Conservation (phyloP, 1,140 invertebrate species). For the Acromyrmex charruanus region DNA sequence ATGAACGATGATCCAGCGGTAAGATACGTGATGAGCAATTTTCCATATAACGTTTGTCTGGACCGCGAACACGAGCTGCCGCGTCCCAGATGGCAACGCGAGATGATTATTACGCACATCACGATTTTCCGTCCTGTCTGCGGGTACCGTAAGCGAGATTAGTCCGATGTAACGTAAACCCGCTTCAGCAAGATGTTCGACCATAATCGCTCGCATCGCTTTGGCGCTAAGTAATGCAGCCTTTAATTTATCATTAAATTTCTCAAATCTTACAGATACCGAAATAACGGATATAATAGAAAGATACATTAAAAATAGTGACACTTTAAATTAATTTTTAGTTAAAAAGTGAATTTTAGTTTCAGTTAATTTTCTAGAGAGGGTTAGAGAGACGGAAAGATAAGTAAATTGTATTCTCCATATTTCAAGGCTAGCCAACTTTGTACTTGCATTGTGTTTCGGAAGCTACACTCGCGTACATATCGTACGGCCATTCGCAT, state of each 20-base stretch:
- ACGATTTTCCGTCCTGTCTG: constrained; percentile 27
- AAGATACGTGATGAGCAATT: constrained; percentile 53
- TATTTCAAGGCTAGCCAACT: constrained; percentile 71
- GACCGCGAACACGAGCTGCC: constrained; percentile 16
- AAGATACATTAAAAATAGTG: not conserved
- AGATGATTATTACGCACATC: constrained; percentile 56
- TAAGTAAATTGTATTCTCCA: constrained; percentile 21
- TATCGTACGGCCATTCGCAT: constrained; percentile 21
- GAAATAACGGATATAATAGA: not conserved
- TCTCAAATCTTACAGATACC: not conserved
- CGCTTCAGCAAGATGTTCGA: not conserved
- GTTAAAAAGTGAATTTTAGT: not conserved
- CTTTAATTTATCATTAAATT: constrained; percentile 45
- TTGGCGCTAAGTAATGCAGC: constrained; percentile 16
- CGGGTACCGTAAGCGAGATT: constrained; percentile 52
- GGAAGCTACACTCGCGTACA: constrained; percentile 66
- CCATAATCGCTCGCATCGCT: constrained; percentile 19
- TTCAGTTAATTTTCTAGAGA: not conserved
- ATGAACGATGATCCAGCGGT: constrained; percentile 25
- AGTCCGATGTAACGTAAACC: constrained; percentile 30
- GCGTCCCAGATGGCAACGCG: constrained; percentile 58
- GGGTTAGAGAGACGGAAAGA: not conserved
- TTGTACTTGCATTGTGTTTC: constrained; percentile 79
- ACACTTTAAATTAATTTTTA: not conserved
- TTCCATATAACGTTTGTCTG: constrained; percentile 39